Conservation (phyloP, 1,140 invertebrate genomes). For the Drosophila sucinea region DNA sequence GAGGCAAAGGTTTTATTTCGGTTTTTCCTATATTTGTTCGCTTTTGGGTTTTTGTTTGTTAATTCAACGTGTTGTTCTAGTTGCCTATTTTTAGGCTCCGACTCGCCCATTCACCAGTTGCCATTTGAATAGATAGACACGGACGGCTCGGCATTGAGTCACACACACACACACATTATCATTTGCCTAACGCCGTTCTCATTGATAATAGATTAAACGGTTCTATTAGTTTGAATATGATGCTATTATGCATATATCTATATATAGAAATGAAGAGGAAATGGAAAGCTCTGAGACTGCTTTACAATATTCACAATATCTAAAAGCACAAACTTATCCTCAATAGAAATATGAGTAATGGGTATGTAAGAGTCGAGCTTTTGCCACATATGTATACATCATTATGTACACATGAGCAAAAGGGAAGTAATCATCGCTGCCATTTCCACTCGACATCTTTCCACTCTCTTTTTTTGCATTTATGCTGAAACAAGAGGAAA, state of each 20-base stretch:
- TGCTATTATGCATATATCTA: too few relatives aligned
- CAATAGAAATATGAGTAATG: neutral
- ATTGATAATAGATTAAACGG: too few relatives aligned
- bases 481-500: conserved; percentile 1
- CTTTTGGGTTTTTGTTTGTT: neutral
- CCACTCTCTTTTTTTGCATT: neutral
- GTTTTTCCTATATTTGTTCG: neutral
- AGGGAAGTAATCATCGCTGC: conserved; percentile 3
- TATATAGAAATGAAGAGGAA: too few relatives aligned
- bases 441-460: conserved; percentile 10
- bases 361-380: neutral
- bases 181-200: too few relatives aligned
- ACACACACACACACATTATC: too few relatives aligned
- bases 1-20: neutral
- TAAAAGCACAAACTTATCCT: too few relatives aligned
- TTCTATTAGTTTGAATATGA: too few relatives aligned
- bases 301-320: too few relatives aligned
- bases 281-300: too few relatives aligned
- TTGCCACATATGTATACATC: neutral
- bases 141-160: too few relatives aligned
- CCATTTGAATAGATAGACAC: neutral
- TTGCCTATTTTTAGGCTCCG: neutral
- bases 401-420: neutral
- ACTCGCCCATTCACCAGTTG: neutral
- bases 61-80: neutral